Conservation (phyloP, 2,888 invertebrate species). For the Temnothorax ravouxi region DNA sequence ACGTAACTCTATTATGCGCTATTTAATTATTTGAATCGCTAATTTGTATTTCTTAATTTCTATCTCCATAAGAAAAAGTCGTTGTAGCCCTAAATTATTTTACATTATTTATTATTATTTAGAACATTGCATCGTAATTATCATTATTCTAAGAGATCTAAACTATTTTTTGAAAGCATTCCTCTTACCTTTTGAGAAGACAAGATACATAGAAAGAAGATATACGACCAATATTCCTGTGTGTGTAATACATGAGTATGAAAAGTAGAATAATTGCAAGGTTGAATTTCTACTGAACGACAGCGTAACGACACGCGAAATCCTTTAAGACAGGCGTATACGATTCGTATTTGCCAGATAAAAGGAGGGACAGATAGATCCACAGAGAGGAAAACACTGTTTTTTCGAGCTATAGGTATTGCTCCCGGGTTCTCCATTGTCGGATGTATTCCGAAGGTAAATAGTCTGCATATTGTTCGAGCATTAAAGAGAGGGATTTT, state of each 20-base stretch:
- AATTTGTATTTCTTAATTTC: background rate
- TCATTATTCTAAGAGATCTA: too few relatives aligned
- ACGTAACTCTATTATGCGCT: background rate
- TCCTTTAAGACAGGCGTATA: conserved; percentile 1
- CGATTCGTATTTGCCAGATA: background rate
- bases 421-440: conserved; percentile 64
- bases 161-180: background rate
- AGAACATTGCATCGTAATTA: too few relatives aligned
- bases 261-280: conserved; percentile 18
- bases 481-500: conserved; percentile 61
- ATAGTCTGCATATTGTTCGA: conserved; percentile 73
- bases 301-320: background rate
- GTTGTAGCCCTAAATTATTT: background rate
- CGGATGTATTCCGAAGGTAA: conserved; percentile 70
- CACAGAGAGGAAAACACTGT: conserved; percentile 10
- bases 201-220: background rate
- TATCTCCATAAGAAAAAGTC: background rate
- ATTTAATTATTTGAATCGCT: background rate
- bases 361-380: background rate
- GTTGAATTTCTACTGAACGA: conserved; percentile 8
- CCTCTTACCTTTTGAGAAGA: background rate
- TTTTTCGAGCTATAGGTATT: conserved; percentile 37
- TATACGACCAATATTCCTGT: background rate
- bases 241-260: background rate
- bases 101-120: too few relatives aligned